Conservation (phyloP, 2,113 vertebrate genomes). For the Ophthalmolycus amberensis region DNA sequence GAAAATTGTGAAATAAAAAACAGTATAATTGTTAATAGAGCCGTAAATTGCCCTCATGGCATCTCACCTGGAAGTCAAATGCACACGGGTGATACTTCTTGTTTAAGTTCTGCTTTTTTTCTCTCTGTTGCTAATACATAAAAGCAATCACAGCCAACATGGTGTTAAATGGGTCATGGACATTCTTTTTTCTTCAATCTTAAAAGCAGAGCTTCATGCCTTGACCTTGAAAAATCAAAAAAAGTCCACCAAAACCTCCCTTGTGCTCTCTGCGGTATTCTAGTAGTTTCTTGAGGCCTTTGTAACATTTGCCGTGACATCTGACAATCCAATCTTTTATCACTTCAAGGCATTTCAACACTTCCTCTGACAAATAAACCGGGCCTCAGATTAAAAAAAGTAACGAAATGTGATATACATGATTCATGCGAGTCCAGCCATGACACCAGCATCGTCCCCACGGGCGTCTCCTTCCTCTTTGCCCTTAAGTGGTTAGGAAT, state of each 20-base stretch:
- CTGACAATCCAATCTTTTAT: slow-evolving; percentile 68
- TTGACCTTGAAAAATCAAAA: slow-evolving; percentile 41
- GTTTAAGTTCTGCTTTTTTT: background rate
- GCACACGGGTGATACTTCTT: slow-evolving; percentile 13
- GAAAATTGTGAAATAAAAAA: slow-evolving; percentile 8
- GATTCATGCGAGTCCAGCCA: slow-evolving; percentile 64
- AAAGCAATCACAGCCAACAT: slow-evolving; percentile 16
- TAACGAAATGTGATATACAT: slow-evolving; percentile 48
- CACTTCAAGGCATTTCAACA: slow-evolving; percentile 64
- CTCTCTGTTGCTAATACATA: slow-evolving; percentile 12
- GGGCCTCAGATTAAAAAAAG: slow-evolving; percentile 44
- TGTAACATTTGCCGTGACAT: slow-evolving; percentile 58
- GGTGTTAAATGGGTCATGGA: slow-evolving; percentile 17
- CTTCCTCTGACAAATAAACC: slow-evolving; percentile 61
- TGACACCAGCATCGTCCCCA: slow-evolving; percentile 66
- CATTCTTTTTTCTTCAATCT: slow-evolving; percentile 1
- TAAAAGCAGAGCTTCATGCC: slow-evolving; percentile 9
- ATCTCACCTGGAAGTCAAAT: slow-evolving; percentile 30
- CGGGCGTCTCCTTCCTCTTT: slow-evolving; percentile 57
- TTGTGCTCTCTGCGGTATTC: background rate
- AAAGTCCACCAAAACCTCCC: background rate
- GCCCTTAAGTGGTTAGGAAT: slow-evolving; percentile 76
- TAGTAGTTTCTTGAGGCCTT: slow-evolving; percentile 48
- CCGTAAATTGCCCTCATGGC: slow-evolving; percentile 18
- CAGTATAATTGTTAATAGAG: slow-evolving; percentile 26